phyloP scores from a whole-genome alignment of 1,140 invertebrate genomes.

The Polypedilum pembai region DNA sequence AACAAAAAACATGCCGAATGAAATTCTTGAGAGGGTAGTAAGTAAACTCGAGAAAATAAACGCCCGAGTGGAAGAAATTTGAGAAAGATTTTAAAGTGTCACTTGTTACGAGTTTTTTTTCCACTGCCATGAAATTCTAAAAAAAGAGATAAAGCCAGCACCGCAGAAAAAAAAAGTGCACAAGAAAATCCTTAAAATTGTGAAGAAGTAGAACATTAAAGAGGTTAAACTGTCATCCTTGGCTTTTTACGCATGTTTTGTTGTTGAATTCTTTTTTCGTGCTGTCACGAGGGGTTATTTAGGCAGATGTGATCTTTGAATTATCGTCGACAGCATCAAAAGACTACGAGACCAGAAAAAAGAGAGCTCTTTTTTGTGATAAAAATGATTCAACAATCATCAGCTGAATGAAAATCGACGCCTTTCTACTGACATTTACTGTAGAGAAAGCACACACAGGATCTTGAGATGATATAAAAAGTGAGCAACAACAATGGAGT shows the following conservation, averaged over 20 bases:
- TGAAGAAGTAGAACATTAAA: background rate
- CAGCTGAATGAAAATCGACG: background rate
- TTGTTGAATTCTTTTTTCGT: background rate
- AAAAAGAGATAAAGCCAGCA: background rate
- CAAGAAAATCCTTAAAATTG: too few relatives aligned
- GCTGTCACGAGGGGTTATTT: too few relatives aligned
- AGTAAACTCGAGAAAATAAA: background rate
- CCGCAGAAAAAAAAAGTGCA: too few relatives aligned
- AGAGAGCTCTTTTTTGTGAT: too few relatives aligned
- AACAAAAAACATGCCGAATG: background rate
- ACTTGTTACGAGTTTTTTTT: background rate
- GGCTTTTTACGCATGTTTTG: constrained; percentile 17
- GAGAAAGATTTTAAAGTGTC: background rate
- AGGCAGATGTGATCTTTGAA: too few relatives aligned
- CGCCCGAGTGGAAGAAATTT: background rate
- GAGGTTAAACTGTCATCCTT: constrained; percentile 11
- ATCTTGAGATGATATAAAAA: constrained; percentile 14
- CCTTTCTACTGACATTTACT: background rate
- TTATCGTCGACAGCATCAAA: too few relatives aligned
- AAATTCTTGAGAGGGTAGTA: constrained; percentile 5
- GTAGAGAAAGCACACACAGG: background rate
- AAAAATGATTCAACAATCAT: too few relatives aligned
- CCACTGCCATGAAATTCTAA: background rate
- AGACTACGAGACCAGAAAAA: too few relatives aligned
- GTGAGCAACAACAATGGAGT: background rate